phyloP scores from a whole-genome alignment of 2,797 vertebrate genomes.

The Poecilia gillii region DNA sequence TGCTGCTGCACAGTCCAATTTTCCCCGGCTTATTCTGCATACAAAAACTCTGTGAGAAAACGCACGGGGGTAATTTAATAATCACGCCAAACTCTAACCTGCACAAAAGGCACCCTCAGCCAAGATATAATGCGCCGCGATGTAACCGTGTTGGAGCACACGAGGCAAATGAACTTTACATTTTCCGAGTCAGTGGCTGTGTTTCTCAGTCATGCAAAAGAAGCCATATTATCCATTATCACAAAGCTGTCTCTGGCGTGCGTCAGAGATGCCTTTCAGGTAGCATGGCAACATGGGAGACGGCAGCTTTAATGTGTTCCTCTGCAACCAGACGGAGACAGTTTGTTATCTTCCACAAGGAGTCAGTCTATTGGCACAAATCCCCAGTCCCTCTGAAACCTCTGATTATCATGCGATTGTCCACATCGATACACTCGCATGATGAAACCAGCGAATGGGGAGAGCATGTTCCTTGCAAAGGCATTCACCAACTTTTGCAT shows the following conservation, averaged over 20 bases:
- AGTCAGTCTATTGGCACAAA: constrained; percentile 72
- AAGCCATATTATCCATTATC: constrained; percentile 31
- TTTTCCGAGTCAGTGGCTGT: constrained; percentile 53
- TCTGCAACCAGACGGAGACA: constrained; percentile 43
- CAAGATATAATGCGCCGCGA: constrained; percentile 18
- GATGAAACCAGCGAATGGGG: constrained; percentile 55
- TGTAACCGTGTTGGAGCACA: constrained; percentile 32
- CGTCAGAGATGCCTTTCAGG: constrained; percentile 48
- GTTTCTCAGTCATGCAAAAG: constrained; percentile 39
- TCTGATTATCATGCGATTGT: constrained; percentile 80
- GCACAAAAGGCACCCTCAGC: constrained; percentile 10
- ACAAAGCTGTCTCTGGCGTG: constrained; percentile 29
- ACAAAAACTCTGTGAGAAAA: constrained; percentile 31
- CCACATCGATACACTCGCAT: constrained; percentile 64
- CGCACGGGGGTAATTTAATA: constrained; percentile 60
- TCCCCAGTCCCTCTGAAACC: constrained; percentile 63
- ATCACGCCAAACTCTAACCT: constrained; percentile 35
- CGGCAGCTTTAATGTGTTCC: constrained; percentile 51
- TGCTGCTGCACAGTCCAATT: constrained; percentile 42
- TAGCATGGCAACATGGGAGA: constrained; percentile 47
- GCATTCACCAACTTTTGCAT: neutral
- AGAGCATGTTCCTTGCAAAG: constrained; percentile 9
- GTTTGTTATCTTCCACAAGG: constrained; percentile 67
- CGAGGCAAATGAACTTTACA: constrained; percentile 38
- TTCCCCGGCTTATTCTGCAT: constrained; percentile 46